Conservation (phyloP, 2,797 vertebrate species). For the Sebastiscus albofasciatus region DNA sequence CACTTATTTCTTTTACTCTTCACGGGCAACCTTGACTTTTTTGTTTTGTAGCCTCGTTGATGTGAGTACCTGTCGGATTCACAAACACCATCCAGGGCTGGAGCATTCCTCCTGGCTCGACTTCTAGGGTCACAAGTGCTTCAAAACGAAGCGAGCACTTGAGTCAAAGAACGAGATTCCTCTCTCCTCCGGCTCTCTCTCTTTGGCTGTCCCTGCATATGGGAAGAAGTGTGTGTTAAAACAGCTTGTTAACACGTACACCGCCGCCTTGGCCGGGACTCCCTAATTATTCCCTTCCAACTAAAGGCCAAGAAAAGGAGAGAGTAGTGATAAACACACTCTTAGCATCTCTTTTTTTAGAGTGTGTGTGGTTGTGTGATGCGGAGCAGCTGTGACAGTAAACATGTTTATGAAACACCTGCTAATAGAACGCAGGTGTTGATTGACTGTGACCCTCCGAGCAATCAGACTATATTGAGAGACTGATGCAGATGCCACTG, state of each 20-base stretch:
- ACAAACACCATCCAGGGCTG: background rate
- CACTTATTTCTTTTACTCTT: constrained; percentile 6
- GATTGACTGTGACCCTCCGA: constrained; percentile 83
- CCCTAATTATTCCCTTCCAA: constrained; percentile 66
- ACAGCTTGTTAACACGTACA: constrained; percentile 75
- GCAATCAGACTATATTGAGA: constrained; percentile 56
- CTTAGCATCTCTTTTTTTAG: background rate
- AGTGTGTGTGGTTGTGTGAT: constrained; percentile 77
- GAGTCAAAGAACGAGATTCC: constrained; percentile 33
- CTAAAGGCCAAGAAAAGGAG: constrained; percentile 50
- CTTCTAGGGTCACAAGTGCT: constrained; percentile 9
- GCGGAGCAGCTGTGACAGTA: constrained; percentile 93
- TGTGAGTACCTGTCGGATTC: background rate
- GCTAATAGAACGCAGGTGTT: constrained; percentile 93
- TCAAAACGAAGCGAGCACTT: constrained; percentile 46
- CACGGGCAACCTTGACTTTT: background rate
- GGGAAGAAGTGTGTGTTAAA: constrained; percentile 66
- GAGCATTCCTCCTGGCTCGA: background rate
- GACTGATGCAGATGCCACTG: background rate
- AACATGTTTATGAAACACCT: constrained; percentile 90
- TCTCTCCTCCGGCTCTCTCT: constrained; percentile 7
- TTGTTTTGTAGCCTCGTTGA: background rate
- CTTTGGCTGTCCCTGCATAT: constrained; percentile 20
- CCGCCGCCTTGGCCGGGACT: constrained; percentile 54
- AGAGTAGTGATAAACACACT: constrained; percentile 62